Evolutionary conservation across 2,888 invertebrate species (phyloP).

Genomic region (Plusia festucae): DNA sequence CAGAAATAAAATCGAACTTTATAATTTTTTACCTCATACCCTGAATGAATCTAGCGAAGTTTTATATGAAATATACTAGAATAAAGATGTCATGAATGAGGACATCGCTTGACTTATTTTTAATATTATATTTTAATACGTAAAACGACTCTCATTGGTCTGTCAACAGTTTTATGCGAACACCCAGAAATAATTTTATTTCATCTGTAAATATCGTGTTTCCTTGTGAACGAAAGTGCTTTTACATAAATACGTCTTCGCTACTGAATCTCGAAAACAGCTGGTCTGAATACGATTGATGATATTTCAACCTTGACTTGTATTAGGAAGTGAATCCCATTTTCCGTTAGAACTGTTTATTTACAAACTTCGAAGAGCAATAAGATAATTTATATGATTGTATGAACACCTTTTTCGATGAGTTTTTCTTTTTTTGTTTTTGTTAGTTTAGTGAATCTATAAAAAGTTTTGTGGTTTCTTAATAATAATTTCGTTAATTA

Average conservation of each 20-base stretch:
- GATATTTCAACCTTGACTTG: conserved; percentile 32
- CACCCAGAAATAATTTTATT: conserved; percentile 12
- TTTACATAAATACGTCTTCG: conserved; percentile 12
- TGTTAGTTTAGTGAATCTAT: neutral
- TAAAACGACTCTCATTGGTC: conserved; percentile 13
- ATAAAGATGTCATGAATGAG: conserved; percentile 9
- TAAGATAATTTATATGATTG: neutral
- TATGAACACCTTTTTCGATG: neutral
- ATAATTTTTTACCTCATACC: neutral
- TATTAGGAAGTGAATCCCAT: conserved; percentile 19
- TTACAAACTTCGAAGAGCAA: conserved; percentile 2
- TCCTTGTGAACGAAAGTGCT: conserved; percentile 10
- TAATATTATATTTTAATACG: conserved; percentile 8
- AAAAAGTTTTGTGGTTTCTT: neutral
- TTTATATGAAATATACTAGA: conserved; percentile 21
- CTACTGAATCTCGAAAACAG: conserved; percentile 19
- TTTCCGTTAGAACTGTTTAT: neutral
- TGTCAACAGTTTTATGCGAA: conserved; percentile 15
- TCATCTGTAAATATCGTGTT: conserved; percentile 17
- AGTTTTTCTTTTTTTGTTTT: neutral
- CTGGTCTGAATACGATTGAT: conserved; percentile 41
- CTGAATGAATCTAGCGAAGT: conserved; percentile 2
- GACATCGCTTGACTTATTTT: conserved; percentile 5
- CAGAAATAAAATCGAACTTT: neutral
- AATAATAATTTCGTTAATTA: neutral